A percentile compares a stretch with the other conserved stretches of the same genome.
These are phyloP conservation scores for Eospalax fontanierii DNA, from an alignment of 2,797 vertebrate genomes.

Conservation along the genomic window DNA sequence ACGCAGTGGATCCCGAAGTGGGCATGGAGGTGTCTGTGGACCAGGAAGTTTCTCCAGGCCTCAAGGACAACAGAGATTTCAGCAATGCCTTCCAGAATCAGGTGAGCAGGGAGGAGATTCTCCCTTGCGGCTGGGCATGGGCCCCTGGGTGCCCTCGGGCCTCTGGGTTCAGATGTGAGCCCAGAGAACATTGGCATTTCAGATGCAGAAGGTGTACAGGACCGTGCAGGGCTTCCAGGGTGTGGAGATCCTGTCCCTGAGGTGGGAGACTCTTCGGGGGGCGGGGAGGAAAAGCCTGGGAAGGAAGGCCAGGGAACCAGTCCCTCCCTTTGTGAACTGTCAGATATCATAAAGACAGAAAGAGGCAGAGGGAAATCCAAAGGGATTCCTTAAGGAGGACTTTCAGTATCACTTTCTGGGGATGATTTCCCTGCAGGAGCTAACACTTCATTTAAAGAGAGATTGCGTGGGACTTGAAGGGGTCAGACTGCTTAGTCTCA, in stretches of 20 bases:
- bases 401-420: constrained; percentile 8
- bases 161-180: not conserved
- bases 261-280: constrained; percentile 52
- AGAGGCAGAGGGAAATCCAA: not conserved
- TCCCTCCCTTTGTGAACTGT: not conserved
- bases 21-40: constrained; percentile 74
- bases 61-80: constrained; percentile 54
- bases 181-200: constrained; percentile 42
- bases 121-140: not conserved
- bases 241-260: constrained; percentile 72
- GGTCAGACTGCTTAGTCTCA: not conserved
- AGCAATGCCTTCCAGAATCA: constrained; percentile 7
- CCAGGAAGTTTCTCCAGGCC: constrained; percentile 25
- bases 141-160: not conserved
- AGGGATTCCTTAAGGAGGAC: not conserved
- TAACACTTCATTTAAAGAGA: not conserved
- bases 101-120: constrained; percentile 45
- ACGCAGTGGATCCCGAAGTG: not conserved
- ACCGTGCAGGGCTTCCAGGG: not conserved
- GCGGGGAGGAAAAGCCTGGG: rapidly evolving
- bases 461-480: not conserved
- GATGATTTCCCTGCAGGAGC: not conserved
- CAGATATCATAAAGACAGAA: not conserved
- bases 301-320: not conserved
- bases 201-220: constrained; percentile 68